These are phyloP conservation scores for Acleris literana DNA, from an alignment of 2,888 invertebrate genomes.

Conservation along the genomic window DNA sequence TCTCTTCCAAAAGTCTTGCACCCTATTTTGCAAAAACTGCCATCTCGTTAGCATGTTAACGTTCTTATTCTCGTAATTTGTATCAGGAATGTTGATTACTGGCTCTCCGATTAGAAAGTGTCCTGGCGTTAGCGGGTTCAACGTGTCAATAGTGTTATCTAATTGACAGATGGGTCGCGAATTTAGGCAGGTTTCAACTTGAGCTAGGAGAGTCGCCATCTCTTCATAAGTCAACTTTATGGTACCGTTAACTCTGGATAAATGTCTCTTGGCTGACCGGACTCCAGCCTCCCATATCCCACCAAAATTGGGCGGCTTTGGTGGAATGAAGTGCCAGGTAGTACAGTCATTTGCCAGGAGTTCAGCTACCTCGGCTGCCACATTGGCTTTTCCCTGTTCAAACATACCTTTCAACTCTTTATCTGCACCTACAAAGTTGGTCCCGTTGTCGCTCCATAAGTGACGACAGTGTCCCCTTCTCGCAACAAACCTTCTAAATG, in stretches of 20 bases:
- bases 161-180: constrained; percentile 38
- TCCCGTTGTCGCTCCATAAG: constrained; percentile 41
- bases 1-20: constrained; percentile 44
- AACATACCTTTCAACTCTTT: constrained; percentile 13
- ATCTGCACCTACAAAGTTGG: constrained; percentile 24
- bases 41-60: constrained; percentile 35
- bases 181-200: constrained; percentile 40
- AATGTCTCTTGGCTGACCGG: constrained; percentile 38
- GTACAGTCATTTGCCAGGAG: constrained; percentile 29
- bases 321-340: constrained; percentile 36
- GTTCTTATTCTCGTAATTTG: too few relatives aligned
- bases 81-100: too few relatives aligned
- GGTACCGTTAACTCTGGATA: constrained; percentile 39
- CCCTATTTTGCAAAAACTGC: constrained; percentile 44
- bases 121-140: too few relatives aligned
- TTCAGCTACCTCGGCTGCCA: constrained; percentile 35
- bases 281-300: constrained; percentile 39
- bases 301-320: constrained; percentile 11
- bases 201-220: constrained; percentile 35
- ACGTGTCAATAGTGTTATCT: neutral
- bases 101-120: too few relatives aligned
- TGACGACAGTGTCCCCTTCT: constrained; percentile 36
- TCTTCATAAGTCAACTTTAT: constrained; percentile 40
- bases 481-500: constrained; percentile 23
- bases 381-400: constrained; percentile 5